phyloP scores from a whole-genome alignment of 2,797 vertebrate genomes.

The Emys orbicularis region DNA sequence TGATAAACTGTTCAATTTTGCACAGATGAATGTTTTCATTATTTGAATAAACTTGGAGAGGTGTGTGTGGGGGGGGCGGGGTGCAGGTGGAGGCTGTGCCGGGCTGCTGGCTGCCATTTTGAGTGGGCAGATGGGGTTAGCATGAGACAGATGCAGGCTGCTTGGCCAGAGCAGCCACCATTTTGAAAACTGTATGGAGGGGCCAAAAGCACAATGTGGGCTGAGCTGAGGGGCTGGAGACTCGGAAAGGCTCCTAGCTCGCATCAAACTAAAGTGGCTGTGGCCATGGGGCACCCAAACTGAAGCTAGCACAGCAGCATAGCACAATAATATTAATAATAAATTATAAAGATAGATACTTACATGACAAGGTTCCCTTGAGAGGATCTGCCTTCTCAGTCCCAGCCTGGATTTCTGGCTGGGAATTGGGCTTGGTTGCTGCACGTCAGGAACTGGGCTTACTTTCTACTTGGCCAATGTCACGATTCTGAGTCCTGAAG shows the following conservation, averaged over 20 bases:
- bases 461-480: not conserved
- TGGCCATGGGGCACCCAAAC: not conserved
- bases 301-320: not conserved
- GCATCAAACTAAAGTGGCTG: not conserved
- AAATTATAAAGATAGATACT: not conserved
- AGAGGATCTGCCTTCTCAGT: no score
- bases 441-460: not conserved
- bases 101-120: not conserved
- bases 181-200: not conserved
- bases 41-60: no score
- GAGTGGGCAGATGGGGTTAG: not conserved
- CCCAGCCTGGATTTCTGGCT: not conserved
- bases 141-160: not conserved
- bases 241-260: not conserved
- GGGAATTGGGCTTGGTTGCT: not conserved
- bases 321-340: no score
- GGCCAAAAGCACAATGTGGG: no score
- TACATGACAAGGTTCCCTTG: not conserved
- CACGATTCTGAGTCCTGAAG: not conserved
- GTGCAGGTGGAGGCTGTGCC: not conserved
- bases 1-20: not conserved
- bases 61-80: no score
- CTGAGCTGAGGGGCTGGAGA: not conserved
- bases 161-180: not conserved
- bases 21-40: no score